phyloP scores from a whole-genome alignment of 2,888 invertebrate genomes.

The Aphidius colemani region DNA sequence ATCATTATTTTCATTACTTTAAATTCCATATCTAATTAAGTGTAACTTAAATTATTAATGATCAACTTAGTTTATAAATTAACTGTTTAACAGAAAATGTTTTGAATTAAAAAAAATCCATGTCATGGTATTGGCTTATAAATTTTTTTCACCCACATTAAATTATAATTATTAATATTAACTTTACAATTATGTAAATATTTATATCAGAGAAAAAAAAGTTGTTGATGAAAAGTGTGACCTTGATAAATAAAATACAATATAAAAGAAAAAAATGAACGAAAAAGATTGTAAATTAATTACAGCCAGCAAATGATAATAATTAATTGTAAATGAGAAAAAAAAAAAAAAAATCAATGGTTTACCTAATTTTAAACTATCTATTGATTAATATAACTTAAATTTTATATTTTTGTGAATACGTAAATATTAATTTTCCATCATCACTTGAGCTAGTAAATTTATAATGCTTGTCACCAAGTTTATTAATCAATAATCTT shows the following conservation, averaged over 20 bases:
- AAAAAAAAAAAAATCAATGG: neutral
- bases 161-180: too few relatives aligned
- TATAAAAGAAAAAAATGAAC: neutral
- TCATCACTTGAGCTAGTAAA: slow-evolving; percentile 44
- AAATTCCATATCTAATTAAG: too few relatives aligned
- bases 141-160: too few relatives aligned
- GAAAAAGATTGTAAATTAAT: slow-evolving; percentile 12
- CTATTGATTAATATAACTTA: neutral
- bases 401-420: slow-evolving; percentile 28
- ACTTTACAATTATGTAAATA: too few relatives aligned
- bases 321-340: neutral
- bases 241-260: slow-evolving; percentile 6
- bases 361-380: neutral
- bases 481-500: slow-evolving; percentile 50
- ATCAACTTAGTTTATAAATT: too few relatives aligned
- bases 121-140: too few relatives aligned
- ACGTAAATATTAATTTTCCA: slow-evolving; percentile 54
- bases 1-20: too few relatives aligned
- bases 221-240: neutral
- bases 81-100: too few relatives aligned
- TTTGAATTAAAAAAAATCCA: too few relatives aligned
- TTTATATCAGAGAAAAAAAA: too few relatives aligned
- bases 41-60: neutral
- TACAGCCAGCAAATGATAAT: neutral
- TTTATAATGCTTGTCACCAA: slow-evolving; percentile 48